Conservation (phyloP, 2,797 vertebrate species). For the Pseudocheirus occidentalis region DNA sequence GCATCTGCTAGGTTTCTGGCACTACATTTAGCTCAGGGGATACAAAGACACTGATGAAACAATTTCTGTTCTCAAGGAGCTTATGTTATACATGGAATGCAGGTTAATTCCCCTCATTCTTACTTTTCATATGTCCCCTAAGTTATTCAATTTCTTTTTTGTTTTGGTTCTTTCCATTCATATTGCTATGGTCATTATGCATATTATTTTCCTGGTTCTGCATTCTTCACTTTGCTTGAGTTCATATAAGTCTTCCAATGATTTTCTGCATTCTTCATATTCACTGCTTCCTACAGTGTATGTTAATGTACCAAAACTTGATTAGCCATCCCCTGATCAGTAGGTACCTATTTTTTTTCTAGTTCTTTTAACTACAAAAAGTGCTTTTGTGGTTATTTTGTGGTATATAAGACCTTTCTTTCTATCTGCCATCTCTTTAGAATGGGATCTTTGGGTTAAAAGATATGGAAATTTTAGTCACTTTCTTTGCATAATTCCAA, state of each 20-base stretch:
- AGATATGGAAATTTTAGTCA: background rate
- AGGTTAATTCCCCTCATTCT: background rate
- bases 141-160: background rate
- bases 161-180: background rate
- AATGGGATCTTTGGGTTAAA: background rate
- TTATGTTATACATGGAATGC: background rate
- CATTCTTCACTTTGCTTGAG: background rate
- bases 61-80: background rate
- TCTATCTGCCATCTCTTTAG: background rate
- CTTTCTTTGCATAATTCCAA: background rate
- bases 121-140: background rate
- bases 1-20: background rate
- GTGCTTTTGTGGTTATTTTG: background rate
- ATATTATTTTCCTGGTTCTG: background rate
- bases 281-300: background rate
- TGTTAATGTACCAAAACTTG: background rate
- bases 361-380: background rate
- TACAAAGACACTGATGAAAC: background rate
- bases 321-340: background rate
- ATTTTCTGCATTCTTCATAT: background rate
- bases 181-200: background rate
- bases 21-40: background rate
- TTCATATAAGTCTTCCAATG: background rate
- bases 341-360: background rate
- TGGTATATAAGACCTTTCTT: background rate